Conservation (phyloP, 2,888 invertebrate species). For the Gari tellinella region DNA sequence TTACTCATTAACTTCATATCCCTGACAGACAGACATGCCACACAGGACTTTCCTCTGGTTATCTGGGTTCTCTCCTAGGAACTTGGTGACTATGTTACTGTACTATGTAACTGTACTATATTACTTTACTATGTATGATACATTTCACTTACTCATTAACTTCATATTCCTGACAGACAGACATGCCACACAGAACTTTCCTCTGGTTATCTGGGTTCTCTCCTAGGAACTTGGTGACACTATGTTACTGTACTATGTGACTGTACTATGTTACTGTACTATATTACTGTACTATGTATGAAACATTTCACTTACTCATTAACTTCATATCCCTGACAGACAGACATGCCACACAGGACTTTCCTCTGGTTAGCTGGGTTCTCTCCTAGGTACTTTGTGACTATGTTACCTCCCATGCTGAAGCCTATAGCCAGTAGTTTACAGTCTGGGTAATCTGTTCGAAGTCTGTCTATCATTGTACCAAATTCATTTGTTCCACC, state of each 20-base stretch:
- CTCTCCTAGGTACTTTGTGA: slow-evolving; percentile 97
- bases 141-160: slow-evolving; percentile 91
- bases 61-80: slow-evolving; percentile 90
- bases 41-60: slow-evolving; percentile 88
- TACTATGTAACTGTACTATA: no score
- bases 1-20: slow-evolving; percentile 96
- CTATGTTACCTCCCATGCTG: slow-evolving; percentile 96
- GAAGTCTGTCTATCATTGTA: slow-evolving; percentile 91
- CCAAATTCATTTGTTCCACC: slow-evolving; percentile 95
- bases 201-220: slow-evolving; percentile 86
- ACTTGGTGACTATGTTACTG: slow-evolving; percentile 96
- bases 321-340: slow-evolving; percentile 97
- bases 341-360: slow-evolving; percentile 94
- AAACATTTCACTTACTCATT: slow-evolving; percentile 89
- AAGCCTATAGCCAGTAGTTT: slow-evolving; percentile 94
- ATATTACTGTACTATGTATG: no score
- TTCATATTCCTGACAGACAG: slow-evolving; percentile 97
- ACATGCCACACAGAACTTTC: slow-evolving; percentile 93
- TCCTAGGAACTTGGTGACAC: slow-evolving; percentile 95
- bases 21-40: slow-evolving; percentile 96
- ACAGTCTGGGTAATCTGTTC: slow-evolving; percentile 90
- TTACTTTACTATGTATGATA: no score
- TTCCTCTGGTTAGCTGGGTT: slow-evolving; percentile 83
- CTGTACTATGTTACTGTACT: no score
- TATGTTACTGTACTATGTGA: no score